Percentiles rank a stretch among this genome's conserved stretches.
These are phyloP conservation scores for Caenorhabditis sulstoni DNA, from an alignment of 2,888 invertebrate species.

Conservation along the genomic window DNA sequence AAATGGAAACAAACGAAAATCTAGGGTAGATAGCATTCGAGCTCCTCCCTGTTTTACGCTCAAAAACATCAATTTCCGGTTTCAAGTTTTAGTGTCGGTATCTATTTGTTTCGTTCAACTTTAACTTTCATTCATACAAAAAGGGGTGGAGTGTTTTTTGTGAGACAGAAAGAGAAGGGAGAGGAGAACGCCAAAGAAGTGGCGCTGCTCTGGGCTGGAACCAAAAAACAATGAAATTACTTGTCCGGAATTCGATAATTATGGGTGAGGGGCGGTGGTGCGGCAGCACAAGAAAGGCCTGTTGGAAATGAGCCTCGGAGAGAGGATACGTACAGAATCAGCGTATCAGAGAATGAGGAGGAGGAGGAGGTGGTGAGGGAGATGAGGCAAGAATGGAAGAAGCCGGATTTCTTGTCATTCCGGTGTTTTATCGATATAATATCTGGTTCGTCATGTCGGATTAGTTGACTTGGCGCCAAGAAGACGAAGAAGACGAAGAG, in stretches of 20 bases:
- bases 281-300: neutral
- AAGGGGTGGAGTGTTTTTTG: constrained; percentile 47
- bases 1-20: neutral
- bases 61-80: constrained; percentile 42
- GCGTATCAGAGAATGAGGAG: neutral
- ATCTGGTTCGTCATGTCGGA: constrained; percentile 28
- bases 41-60: constrained; percentile 4
- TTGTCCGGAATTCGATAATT: constrained; percentile 53
- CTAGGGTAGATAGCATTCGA: neutral
- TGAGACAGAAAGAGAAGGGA: constrained; percentile 18
- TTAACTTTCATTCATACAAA: constrained; percentile 20
- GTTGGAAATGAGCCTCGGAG: constrained; percentile 2
- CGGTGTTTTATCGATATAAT: constrained; percentile 46
- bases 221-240: constrained; percentile 54
- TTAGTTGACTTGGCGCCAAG: constrained; percentile 18
- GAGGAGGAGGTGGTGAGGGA: neutral
- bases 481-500: neutral
- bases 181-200: constrained; percentile 13
- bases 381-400: constrained; percentile 3
- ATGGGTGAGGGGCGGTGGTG: constrained; percentile 20
- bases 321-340: neutral
- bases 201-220: neutral
- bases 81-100: constrained; percentile 38
- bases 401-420: constrained; percentile 36
- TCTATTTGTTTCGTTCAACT: too few species aligned